Base-by-base conservation (phyloP, 2,888 invertebrate genomes). In the Leucophora obtusa region DNA sequence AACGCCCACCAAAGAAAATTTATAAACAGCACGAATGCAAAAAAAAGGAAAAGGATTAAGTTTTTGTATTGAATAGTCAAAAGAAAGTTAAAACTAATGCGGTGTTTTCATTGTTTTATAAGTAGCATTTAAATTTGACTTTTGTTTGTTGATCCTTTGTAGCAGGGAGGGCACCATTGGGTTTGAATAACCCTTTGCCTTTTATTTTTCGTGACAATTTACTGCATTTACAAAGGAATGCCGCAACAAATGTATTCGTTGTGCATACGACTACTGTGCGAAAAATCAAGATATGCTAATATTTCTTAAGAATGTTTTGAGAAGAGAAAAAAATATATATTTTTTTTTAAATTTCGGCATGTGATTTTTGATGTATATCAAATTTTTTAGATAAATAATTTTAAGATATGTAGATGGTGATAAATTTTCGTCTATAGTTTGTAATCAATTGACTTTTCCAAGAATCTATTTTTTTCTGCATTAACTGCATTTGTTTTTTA, bases 1-100 rank as follows among this genome's bases (percentile, higher is more conserved):
- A 62, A 83, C 82, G 77, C 83, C 83, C 79, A 76, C 69, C 33
- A 65, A 66, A 59, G 51, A 43, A 62, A 54, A 72, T 33, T 5
- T 38, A n/a, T 35, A 66, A 18, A 62, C 72, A 63, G 78, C 62
- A 58, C 54, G 15, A 28, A 58, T 58, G 72, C 65, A 60, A 71
- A n/a, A 51, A 18, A 69, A 50, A 51, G 71, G 47, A 18, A 70
- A 54, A 51, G 71, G 72, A 76, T 79, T 75, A 58, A 72, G 47
- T 24, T 43, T 56, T 59, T 60, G 56, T 54, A 15, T 18, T 7
- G 28, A 3, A 28, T 28, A 28, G 28, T 66, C 24, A 17, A 33
- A 60, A 21, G 28, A n/a, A 65, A 54, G 58, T 63, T 10, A 38
- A 35, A 51, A 8, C 38, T 56, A 72, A 43, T 60, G 47, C 70